Conservation (phyloP, 1,140 invertebrate genomes). For the Tenebrio molitor region DNA sequence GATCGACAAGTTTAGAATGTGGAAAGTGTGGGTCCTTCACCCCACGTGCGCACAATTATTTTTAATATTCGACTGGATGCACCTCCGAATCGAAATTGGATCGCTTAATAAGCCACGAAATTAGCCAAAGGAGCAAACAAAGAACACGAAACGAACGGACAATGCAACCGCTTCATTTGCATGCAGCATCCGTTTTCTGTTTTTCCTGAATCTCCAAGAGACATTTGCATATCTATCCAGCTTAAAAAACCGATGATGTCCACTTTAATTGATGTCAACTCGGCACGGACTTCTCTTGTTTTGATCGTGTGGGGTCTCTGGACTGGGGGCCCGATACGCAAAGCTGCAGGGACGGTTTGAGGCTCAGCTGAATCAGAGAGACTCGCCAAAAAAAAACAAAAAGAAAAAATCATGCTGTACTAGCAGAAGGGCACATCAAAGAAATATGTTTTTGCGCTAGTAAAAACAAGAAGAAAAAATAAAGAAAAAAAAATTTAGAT, state of each 20-base stretch:
- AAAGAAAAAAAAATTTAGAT: no score
- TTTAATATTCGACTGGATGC: constrained; percentile 26
- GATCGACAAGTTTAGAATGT: constrained; percentile 24
- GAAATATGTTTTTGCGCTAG: no score
- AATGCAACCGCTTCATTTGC: constrained; percentile 4
- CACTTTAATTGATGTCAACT: constrained; percentile 34
- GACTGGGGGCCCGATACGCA: no score
- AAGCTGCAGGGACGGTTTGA: no score
- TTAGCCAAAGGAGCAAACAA: no score
- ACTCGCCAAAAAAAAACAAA: no score
- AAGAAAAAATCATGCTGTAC: no score
- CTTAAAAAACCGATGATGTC: constrained; percentile 36
- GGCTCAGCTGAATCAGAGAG: no score
- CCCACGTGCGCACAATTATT: constrained; percentile 16
- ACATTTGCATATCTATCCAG: constrained; percentile 32
- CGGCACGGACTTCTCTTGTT: neutral
- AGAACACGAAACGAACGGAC: constrained; percentile 16
- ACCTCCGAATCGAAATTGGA: constrained; percentile 20
- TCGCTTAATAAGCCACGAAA: constrained; percentile 32
- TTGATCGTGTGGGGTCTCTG: constrained; percentile 13
- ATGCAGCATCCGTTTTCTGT: constrained; percentile 35
- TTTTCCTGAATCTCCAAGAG: constrained; percentile 30
- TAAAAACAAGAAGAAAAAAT: no score
- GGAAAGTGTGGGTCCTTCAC: constrained; percentile 21
- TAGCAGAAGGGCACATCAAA: no score